phyloP scores from a whole-genome alignment of 1,140 invertebrate genomes.

The Myzus persicae region DNA sequence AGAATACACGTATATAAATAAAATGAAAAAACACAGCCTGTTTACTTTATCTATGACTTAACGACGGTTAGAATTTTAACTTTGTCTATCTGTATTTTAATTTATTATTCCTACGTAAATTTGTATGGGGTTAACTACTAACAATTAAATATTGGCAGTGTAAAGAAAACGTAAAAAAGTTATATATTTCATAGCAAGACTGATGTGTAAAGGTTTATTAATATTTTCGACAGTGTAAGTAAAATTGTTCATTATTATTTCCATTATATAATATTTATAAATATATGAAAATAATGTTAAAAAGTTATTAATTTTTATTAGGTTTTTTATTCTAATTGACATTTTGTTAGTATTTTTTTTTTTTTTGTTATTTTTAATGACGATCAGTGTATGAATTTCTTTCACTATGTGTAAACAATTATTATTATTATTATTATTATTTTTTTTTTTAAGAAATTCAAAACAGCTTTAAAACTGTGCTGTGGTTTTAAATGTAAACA shows the following conservation, averaged over 20 bases:
- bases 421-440: neutral
- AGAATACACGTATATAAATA: conserved; percentile 24
- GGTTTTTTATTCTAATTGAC: conserved; percentile 30
- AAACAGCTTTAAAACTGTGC: neutral
- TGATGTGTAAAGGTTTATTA: conserved; percentile 51
- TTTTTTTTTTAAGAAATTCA: conserved; percentile 34
- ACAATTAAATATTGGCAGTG: conserved; percentile 40
- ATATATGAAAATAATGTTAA: conserved; percentile 53
- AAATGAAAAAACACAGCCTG: neutral
- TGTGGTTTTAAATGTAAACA: conserved; percentile 19
- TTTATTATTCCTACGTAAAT: conserved; percentile 47
- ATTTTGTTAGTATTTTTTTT: conserved; percentile 45
- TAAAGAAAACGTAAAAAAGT: conserved; percentile 41
- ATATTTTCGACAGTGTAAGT: conserved; percentile 55
- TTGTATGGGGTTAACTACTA: conserved; percentile 45
- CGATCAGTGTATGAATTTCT: conserved; percentile 27
- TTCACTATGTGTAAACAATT: neutral
- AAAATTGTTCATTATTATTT: conserved; percentile 54
- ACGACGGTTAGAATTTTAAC: neutral
- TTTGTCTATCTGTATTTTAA: conserved; percentile 21
- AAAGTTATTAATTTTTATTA: conserved; percentile 53
- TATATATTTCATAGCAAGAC: conserved; percentile 56
- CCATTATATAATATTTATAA: conserved; percentile 47
- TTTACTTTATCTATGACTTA: neutral
- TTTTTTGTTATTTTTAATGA: conserved; percentile 30